Evolutionary conservation across 1,140 invertebrate species (phyloP).

Genomic region (Temnothorax longispinosus): DNA sequence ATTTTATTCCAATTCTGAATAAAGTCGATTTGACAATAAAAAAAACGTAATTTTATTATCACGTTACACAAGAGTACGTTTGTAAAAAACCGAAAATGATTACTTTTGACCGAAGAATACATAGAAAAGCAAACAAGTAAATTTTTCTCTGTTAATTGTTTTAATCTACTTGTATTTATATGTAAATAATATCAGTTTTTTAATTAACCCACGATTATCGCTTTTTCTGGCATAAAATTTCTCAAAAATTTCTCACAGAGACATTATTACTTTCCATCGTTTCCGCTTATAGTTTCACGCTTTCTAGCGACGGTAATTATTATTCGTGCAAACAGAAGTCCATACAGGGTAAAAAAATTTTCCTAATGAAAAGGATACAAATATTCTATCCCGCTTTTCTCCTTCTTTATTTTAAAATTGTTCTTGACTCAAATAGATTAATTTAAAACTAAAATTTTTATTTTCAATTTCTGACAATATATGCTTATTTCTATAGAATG

Average conservation of each 20-base stretch:
- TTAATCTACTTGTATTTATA: not conserved
- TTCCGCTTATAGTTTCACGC: conserved; percentile 50
- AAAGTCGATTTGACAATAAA: not conserved
- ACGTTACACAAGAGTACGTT: not conserved
- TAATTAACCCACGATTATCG: not conserved
- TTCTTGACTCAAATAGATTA: not conserved
- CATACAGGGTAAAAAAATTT: conserved; percentile 32
- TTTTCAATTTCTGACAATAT: not conserved
- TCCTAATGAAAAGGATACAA: not conserved
- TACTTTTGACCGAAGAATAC: not conserved
- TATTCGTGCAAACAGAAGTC: not conserved
- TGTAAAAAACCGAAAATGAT: not conserved
- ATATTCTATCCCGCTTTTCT: not conserved
- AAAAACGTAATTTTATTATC: not conserved
- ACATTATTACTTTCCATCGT: conserved; percentile 59
- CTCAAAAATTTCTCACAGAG: conserved; percentile 48
- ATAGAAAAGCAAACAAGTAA: not conserved
- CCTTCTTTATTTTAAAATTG: not conserved
- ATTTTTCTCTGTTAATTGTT: not conserved
- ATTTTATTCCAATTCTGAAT: not conserved
- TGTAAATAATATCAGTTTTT: conserved; percentile 7
- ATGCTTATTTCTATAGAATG: not conserved
- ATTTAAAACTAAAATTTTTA: not conserved
- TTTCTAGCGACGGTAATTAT: conserved; percentile 53
- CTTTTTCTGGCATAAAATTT: conserved; percentile 23